phyloP scores from a whole-genome alignment of 2,797 vertebrate species.

The Phoxinus dragarum region DNA sequence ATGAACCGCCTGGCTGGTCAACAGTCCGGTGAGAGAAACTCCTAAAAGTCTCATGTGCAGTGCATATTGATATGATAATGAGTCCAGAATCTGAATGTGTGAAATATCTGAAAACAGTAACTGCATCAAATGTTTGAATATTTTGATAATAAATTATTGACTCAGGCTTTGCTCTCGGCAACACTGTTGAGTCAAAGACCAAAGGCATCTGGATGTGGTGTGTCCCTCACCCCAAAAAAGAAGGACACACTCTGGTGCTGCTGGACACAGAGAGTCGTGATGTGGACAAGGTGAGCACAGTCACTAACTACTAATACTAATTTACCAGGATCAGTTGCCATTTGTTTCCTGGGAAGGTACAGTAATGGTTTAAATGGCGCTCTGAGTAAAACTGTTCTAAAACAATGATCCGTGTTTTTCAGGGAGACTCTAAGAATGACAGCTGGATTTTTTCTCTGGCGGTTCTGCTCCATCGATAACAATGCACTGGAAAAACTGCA shows the following conservation, averaged over 20 bases:
- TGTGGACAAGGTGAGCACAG: slow-evolving; percentile 60
- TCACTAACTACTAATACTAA: not conserved
- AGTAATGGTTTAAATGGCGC: not conserved
- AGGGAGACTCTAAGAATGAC: slow-evolving; percentile 70
- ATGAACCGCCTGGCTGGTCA: slow-evolving; percentile 74
- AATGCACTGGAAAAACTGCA: slow-evolving; percentile 65
- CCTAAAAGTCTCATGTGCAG: not conserved
- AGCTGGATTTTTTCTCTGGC: slow-evolving; percentile 69
- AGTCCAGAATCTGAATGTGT: not conserved
- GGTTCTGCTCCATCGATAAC: slow-evolving; percentile 70
- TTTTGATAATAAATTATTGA: not conserved
- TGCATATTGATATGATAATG: not conserved
- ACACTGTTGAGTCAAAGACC: slow-evolving; percentile 69
- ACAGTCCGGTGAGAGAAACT: slow-evolving; percentile 43
- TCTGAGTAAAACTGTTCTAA: not conserved
- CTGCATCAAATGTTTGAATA: not conserved
- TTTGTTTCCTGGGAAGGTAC: no score
- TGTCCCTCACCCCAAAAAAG: slow-evolving; percentile 64
- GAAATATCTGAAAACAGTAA: not conserved
- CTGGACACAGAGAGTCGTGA: slow-evolving; percentile 76
- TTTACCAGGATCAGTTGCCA: not conserved
- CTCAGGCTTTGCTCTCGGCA: slow-evolving; percentile 72
- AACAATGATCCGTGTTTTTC: slow-evolving; percentile 26
- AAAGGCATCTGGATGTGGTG: slow-evolving; percentile 80
- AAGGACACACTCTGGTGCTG: slow-evolving; percentile 66